A percentile compares a stretch with the other conserved stretches of the same genome.
These are phyloP conservation scores for Hirtodrosophila trivittata DNA, from an alignment of 2,888 invertebrate genomes.

Conservation along the genomic window DNA sequence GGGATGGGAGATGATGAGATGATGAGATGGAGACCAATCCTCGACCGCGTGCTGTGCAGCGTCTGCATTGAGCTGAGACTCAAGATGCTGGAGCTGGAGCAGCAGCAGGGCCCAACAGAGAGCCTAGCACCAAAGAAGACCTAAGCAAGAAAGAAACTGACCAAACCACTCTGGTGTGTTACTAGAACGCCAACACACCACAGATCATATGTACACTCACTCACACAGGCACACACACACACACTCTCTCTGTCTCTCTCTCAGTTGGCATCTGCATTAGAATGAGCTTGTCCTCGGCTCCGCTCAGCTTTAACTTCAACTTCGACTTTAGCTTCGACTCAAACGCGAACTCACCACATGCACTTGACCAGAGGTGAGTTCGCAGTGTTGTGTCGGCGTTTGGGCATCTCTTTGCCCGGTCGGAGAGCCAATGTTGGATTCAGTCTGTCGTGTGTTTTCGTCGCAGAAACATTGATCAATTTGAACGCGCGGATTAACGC, in stretches of 20 bases:
- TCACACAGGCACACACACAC: slow-evolving; percentile 9
- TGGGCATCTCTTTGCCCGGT: slow-evolving; percentile 23
- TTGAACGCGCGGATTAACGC: slow-evolving; percentile 67
- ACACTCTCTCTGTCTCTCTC: background rate
- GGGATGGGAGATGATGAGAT: slow-evolving; percentile 18
- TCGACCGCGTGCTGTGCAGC: slow-evolving; percentile 59
- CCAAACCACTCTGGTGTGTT: slow-evolving; percentile 71
- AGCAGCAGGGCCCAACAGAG: slow-evolving; percentile 1
- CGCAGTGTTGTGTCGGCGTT: slow-evolving; percentile 12
- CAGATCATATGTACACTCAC: slow-evolving; percentile 39
- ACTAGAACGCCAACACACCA: slow-evolving; percentile 52
- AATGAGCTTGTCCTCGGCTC: slow-evolving; percentile 3
- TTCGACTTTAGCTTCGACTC: background rate
- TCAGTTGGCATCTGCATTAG: slow-evolving; percentile 14
- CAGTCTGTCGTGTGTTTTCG: slow-evolving; percentile 83
- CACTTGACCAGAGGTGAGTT: slow-evolving; percentile 73
- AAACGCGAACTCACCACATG: slow-evolving; percentile 45
- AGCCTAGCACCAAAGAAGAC: slow-evolving; percentile 2
- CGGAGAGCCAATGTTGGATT: slow-evolving; percentile 47
- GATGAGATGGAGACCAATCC: slow-evolving; percentile 23
- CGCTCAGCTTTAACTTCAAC: slow-evolving; percentile 14
- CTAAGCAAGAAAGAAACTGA: slow-evolving; percentile 50
- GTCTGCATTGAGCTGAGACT: slow-evolving; percentile 8
- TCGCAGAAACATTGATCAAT: slow-evolving; percentile 79
- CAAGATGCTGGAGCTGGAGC: slow-evolving; percentile 21